These are phyloP conservation scores for Gastracanthus pulcherrimus DNA, from an alignment of 2,888 invertebrate species.

Conservation along the genomic window DNA sequence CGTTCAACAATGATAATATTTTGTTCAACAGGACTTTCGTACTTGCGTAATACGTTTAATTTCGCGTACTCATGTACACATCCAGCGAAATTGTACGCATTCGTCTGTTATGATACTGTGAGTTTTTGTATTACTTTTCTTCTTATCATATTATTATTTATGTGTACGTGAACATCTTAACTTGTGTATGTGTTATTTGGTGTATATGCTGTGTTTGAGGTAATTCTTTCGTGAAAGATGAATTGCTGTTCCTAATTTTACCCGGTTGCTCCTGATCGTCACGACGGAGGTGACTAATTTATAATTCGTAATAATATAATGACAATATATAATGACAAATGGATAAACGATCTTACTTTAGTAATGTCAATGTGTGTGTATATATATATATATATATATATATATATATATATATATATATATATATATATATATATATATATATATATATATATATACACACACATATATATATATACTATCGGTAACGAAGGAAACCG, in stretches of 20 bases:
- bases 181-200: background rate
- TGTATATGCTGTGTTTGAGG: conserved; percentile 10
- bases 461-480: conserved; percentile 49
- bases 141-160: background rate
- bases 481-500: conserved; percentile 55
- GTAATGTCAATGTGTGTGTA: conserved; percentile 29
- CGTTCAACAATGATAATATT: conserved; percentile 60
- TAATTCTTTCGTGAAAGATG: conserved; percentile 33
- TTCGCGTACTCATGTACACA: too few relatives aligned
- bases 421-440: background rate
- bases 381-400: background rate
- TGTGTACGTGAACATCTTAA: conserved; percentile 18
- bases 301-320: conserved; percentile 44
- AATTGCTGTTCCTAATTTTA: conserved; percentile 11
- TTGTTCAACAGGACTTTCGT: conserved; percentile 60
- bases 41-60: too few relatives aligned
- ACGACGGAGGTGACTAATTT: conserved; percentile 31
- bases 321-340: conserved; percentile 43
- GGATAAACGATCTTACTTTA: conserved; percentile 53
- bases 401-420: background rate
- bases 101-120: too few relatives aligned
- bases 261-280: conserved; percentile 16
- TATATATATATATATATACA: background rate
- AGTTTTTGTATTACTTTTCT: background rate
- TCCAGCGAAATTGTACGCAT: too few relatives aligned